Evolutionary conservation across 92 coral and sea anemone genomes (phyloP), one percentile per base, ranked within the genome.

Genomic region (Parazoanthus atlanticus): DNA sequence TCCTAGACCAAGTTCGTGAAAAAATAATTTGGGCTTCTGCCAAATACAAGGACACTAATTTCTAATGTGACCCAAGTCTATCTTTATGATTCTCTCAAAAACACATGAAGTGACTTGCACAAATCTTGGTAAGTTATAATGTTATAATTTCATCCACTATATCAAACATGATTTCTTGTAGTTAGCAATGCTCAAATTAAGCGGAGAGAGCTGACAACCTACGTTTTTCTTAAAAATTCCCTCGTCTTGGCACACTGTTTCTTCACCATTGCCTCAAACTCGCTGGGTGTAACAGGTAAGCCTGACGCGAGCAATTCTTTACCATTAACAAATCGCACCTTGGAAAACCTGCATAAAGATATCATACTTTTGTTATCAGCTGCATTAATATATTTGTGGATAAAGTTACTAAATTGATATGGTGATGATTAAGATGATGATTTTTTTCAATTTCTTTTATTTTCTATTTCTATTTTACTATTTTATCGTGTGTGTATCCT

Each of bases 241-340:
- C 99, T 90, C 75, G 99, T 93, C 73, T 90, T 91, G 43, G 96
- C 96, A 79, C 99, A 97, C 92, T 97, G 99, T 64, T 95, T 90
- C 88, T 91, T 94, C 1, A 97, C 99, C 80, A 92, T 93, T 7
- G 90, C 85, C 79, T 97, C 98, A 84, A 97, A 97, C 91, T 97
- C 96, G 71, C 90, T 87, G 36, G 99, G 99, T 12, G 96, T 82
- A 10, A 95, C 98, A 87, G 99, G 99, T 29, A 97, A 85, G 13
- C 99, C 99, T 19, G 98, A 91, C 25, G 92, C 96, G 31, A 78
- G 89, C 56, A 97, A 94, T 89, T 94, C 93, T 19, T 91, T 86
- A 25, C 99, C 99, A 66, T 97, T 90, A 25, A 97, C 99, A 89
- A 97, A 97, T 15, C 99, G 93, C n/a, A 94, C 95, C 64, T 92